Base-by-base conservation (phyloP, 2,113 vertebrate species). In the Toxotes chatareus region DNA sequence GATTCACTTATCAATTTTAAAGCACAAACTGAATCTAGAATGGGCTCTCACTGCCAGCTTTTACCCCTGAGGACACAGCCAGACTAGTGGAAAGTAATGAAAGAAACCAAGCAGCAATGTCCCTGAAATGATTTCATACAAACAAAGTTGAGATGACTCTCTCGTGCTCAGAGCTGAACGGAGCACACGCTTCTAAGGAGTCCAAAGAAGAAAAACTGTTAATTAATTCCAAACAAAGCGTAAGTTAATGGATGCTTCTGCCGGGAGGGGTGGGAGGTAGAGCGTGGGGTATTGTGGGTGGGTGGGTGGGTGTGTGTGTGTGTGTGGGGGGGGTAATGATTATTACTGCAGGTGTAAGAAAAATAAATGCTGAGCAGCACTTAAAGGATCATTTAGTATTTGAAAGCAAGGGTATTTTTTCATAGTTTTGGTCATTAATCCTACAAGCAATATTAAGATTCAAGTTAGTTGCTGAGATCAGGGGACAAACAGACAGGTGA, bases 1-100 rank as follows among this genome's bases (percentile, higher is more conserved):
- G 92, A 94, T 93, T 90, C 89, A 90, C 90, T 91, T 90, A 92
- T 93, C 88, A 92, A 92, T 93, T 90, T 92, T 88, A 93, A 91
- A 91, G 79, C 73, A 83, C 89, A 91, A 93, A 94, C 92, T 91
- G 89, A 88, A 85, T 85, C 78, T 71, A 42, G 73, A 90, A 88
- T 78, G 61, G 62, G 53, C 56, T 53, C 19, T 57, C 0, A 56
- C 80, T 84, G 78, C 78, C 73, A 84, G 75, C 55, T 60, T 69
- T 82, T 82, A 57, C 80, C 84, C 91, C 65, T 8, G 71, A 86
- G 89, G 79, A 88, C 83, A 76, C 21, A 14, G 53, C 53, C 76
- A 79, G 74, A 47, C 60, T 53, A 56, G 67, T 76, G 73, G 46
- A 74, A 75, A 76, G 68, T 91, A 90, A 91, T 91, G 79, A 91